These are phyloP conservation scores for Chaetorhynchus papuensis DNA, from an alignment of 2,113 vertebrate species.

Conservation along the genomic window DNA sequence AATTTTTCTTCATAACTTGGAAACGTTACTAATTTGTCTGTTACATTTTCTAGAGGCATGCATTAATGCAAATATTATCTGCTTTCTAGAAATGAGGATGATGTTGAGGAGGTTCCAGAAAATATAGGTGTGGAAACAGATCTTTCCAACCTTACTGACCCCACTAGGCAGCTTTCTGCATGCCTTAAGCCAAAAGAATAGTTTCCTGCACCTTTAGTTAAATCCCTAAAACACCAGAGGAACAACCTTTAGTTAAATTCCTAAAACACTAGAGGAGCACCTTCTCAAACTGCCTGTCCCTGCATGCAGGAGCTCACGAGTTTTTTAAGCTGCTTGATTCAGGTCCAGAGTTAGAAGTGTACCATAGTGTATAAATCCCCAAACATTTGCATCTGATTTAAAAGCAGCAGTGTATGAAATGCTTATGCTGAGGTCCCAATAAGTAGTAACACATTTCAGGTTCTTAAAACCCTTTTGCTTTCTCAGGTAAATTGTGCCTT, in stretches of 20 bases:
- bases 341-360: background rate
- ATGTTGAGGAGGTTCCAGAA: background rate
- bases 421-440: background rate
- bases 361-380: background rate
- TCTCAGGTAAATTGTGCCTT: background rate
- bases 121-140: background rate
- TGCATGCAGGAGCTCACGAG: background rate
- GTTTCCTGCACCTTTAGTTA: background rate
- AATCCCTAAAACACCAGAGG: background rate
- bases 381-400: background rate
- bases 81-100: background rate
- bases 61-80: background rate
- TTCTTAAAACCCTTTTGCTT: background rate
- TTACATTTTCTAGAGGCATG: background rate
- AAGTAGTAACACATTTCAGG: background rate
- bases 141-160: background rate
- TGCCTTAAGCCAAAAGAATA: background rate
- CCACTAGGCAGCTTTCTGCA: background rate
- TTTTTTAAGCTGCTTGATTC: background rate
- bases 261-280: background rate
- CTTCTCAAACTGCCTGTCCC: background rate
- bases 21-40: background rate
- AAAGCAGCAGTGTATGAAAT: background rate
- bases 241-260: background rate
- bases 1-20: background rate